These are phyloP conservation scores for Uropetala carovei DNA, from an alignment of 2,888 invertebrate species.

Conservation along the genomic window DNA sequence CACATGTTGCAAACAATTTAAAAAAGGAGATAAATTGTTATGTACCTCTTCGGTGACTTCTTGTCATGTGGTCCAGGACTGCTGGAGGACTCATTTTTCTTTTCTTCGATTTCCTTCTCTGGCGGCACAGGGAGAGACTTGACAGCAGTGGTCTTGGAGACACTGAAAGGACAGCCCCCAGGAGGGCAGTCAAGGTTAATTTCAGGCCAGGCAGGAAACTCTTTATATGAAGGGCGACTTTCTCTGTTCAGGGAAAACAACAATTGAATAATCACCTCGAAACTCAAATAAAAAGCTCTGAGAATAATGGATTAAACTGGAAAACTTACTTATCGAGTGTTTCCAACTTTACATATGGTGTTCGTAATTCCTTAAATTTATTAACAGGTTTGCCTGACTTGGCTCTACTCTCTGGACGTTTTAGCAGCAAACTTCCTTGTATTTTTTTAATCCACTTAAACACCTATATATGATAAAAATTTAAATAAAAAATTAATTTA, in stretches of 20 bases:
- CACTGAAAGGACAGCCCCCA: slow-evolving; percentile 74
- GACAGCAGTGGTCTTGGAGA: slow-evolving; percentile 70
- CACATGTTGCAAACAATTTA: neutral
- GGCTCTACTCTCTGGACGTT: neutral
- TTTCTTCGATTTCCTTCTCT: slow-evolving; percentile 71
- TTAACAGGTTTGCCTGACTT: neutral
- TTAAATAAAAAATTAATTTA: neutral
- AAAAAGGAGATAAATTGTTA: neutral
- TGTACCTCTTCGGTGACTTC: slow-evolving; percentile 46
- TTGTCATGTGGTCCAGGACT: slow-evolving; percentile 49
- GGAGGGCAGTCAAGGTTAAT: slow-evolving; percentile 76
- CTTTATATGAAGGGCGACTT: slow-evolving; percentile 81
- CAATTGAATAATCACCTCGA: neutral
- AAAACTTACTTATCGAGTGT: slow-evolving; percentile 80
- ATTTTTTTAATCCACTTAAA: slow-evolving; percentile 67
- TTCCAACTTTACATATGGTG: slow-evolving; percentile 85
- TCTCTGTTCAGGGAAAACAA: slow-evolving; percentile 72
- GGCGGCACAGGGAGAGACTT: neutral
- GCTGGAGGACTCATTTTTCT: slow-evolving; percentile 69
- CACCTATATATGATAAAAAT: slow-evolving; percentile 65
- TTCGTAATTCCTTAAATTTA: slow-evolving; percentile 81
- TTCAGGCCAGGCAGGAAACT: slow-evolving; percentile 81
- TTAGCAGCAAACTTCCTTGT: slow-evolving; percentile 47
- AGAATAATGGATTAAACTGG: slow-evolving; percentile 50
- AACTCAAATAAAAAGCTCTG: neutral